Conservation (phyloP, 2,113 vertebrate species). For the Cyprinodon tularosa region DNA sequence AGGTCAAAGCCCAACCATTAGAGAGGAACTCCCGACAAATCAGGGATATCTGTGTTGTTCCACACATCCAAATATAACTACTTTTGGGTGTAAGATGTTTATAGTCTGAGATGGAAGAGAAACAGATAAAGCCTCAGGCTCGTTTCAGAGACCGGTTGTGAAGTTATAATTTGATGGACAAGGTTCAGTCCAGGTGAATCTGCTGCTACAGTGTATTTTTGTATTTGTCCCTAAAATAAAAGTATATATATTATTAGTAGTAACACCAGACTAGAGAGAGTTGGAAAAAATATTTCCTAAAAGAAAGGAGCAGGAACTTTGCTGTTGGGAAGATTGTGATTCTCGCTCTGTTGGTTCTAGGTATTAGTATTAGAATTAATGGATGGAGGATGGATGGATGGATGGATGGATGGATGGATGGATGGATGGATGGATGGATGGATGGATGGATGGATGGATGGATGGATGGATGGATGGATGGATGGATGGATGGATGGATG, state of each 20-base stretch:
- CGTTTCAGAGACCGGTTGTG: conserved; percentile 35
- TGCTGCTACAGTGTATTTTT: conserved; percentile 10
- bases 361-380: neutral
- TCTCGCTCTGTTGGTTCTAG: neutral
- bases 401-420: too few species aligned
- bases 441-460: too few species aligned
- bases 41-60: conserved; percentile 42
- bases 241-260: neutral
- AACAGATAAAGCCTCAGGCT: conserved; percentile 30
- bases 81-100: conserved; percentile 56
- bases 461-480: too few species aligned
- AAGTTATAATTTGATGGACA: conserved; percentile 58
- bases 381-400: too few species aligned
- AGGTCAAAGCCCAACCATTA: conserved; percentile 52
- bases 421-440: too few species aligned
- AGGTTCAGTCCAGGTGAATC: conserved; percentile 50
- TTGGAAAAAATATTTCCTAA: neutral
- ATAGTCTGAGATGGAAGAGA: conserved; percentile 48
- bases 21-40: conserved; percentile 50
- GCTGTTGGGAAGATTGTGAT: neutral
- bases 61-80: conserved; percentile 64
- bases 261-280: neutral
- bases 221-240: neutral
- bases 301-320: neutral
- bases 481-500: neutral